Evolutionary conservation across 30 jellyfish, hydroid and myxozoan genomes (phyloP).

Genomic region (Euphysa ruthae): DNA sequence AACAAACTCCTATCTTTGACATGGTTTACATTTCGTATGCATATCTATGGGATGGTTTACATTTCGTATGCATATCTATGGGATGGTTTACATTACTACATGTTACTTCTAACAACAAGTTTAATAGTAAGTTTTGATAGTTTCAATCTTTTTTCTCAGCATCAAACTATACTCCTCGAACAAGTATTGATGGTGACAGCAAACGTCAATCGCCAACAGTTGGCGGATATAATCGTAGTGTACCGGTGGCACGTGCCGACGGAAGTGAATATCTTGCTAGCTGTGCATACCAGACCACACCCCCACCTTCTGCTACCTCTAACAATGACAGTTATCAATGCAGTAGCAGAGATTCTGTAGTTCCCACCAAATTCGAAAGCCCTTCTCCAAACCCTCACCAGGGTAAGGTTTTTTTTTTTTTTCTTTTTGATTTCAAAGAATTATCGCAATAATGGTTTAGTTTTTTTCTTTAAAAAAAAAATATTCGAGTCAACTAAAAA

Average conservation of each 20-base stretch:
- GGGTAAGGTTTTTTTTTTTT: slow-evolving; percentile 25
- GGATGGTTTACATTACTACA: too few species aligned
- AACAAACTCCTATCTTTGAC: too few species aligned
- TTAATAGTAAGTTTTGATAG: too few species aligned
- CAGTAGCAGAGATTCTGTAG: slow-evolving; percentile 92
- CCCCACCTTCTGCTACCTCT: slow-evolving; percentile 26
- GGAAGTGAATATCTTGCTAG: slow-evolving; percentile 96
- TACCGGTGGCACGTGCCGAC: slow-evolving; percentile 98
- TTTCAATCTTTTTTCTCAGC: not conserved
- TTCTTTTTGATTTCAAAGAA: too few species aligned
- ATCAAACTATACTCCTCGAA: slow-evolving; percentile 32
- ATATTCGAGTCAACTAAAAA: too few species aligned
- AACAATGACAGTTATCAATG: slow-evolving; percentile 42
- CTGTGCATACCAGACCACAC: slow-evolving; percentile 72
- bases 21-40: too few species aligned
- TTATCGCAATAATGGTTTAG: too few species aligned
- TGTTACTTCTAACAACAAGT: too few species aligned
- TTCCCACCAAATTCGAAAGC: slow-evolving; percentile 78
- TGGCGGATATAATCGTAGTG: slow-evolving; percentile 86
- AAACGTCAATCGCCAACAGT: slow-evolving; percentile 91
- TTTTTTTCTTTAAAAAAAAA: too few species aligned
- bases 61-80: too few species aligned
- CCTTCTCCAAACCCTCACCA: slow-evolving; percentile 40
- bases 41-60: too few species aligned
- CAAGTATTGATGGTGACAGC: slow-evolving; percentile 56